Conservation (phyloP, 2,797 vertebrate species). For the Heliangelus exortis region DNA sequence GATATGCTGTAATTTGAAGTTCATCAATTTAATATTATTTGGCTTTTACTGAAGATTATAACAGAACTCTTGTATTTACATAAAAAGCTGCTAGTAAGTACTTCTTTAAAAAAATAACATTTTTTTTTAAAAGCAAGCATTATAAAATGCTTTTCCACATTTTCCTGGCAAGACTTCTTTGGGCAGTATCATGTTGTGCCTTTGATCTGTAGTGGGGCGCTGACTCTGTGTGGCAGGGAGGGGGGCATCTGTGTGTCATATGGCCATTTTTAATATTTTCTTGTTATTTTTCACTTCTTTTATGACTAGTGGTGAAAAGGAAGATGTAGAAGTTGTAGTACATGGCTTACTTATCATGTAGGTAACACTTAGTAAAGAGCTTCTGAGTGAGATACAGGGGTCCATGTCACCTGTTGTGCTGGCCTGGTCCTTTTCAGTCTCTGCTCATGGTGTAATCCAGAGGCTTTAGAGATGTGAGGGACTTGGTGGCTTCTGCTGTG, state of each 20-base stretch:
- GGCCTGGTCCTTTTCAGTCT: neutral
- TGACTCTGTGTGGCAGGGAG: neutral
- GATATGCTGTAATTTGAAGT: slow-evolving; percentile 35
- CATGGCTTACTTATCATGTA: neutral
- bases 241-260: neutral
- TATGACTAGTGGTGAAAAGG: neutral
- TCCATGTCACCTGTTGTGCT: neutral
- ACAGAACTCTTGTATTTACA: slow-evolving; percentile 28
- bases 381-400: neutral
- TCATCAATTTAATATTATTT: slow-evolving; percentile 22
- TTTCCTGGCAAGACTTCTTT: neutral
- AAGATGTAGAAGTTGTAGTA: neutral
- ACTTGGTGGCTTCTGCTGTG: neutral
- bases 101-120: neutral
- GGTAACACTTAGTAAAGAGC: neutral
- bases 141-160: neutral
- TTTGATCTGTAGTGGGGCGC: neutral
- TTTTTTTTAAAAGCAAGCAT: neutral
- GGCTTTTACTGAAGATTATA: slow-evolving; percentile 7
- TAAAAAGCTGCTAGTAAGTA: slow-evolving; percentile 31
- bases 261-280: neutral
- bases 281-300: neutral
- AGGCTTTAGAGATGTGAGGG: neutral
- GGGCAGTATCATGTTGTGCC: slow-evolving; percentile 36
- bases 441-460: neutral